These are phyloP conservation scores for Epistrophe grossulariae DNA, from an alignment of 2,888 invertebrate species.

Conservation along the genomic window DNA sequence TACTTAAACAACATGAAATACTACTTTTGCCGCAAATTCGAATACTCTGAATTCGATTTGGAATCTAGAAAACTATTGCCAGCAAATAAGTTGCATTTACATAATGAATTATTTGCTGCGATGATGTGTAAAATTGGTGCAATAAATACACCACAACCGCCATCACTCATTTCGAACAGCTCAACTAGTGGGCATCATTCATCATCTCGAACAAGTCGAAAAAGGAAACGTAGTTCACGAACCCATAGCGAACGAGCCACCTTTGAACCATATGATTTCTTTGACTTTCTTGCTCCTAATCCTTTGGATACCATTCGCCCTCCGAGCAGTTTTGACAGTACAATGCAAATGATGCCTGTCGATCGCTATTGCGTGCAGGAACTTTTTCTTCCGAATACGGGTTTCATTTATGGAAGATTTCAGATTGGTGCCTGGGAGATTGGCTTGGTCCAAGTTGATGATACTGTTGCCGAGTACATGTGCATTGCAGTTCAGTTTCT, in stretches of 20 bases:
- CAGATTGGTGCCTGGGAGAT: conserved; percentile 95
- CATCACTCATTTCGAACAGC: conserved; percentile 64
- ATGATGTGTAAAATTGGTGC: conserved; percentile 89
- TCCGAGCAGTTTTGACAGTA: conserved; percentile 79
- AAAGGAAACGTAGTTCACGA: conserved; percentile 85
- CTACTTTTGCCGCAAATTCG: conserved; percentile 90
- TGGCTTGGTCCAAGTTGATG: conserved; percentile 93
- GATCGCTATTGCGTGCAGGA: conserved; percentile 89
- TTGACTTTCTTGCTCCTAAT: conserved; percentile 86
- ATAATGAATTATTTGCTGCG: conserved; percentile 93
- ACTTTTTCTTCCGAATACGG: conserved; percentile 92
- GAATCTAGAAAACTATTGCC: conserved; percentile 90
- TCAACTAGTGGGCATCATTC: conserved; percentile 79
- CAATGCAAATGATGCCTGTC: conserved; percentile 80
- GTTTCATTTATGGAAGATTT: conserved; percentile 92
- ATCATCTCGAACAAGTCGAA: conserved; percentile 78
- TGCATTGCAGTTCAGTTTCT: conserved; percentile 92
- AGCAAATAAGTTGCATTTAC: conserved; percentile 90
- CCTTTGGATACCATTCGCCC: conserved; percentile 80
- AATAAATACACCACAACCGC: conserved; percentile 78
- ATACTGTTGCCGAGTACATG: conserved; percentile 92
- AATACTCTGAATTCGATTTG: conserved; percentile 93
- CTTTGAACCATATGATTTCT: conserved; percentile 86
- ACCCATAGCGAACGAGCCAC: conserved; percentile 85
- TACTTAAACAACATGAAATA: conserved; percentile 90